Conservation (phyloP, 2,888 invertebrate genomes). For the Eupithecia insigniata region DNA sequence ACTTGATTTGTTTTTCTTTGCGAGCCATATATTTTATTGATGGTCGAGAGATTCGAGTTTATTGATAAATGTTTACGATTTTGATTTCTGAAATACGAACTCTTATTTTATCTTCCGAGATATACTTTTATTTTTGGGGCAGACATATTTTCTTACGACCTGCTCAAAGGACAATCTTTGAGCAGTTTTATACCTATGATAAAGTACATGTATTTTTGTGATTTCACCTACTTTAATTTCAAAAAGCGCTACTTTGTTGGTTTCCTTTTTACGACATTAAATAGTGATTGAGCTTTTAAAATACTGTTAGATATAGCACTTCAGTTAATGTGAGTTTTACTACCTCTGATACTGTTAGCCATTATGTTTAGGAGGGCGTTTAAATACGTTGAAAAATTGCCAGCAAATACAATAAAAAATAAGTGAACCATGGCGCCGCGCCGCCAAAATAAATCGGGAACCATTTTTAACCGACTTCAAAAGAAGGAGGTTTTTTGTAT, state of each 20-base stretch:
- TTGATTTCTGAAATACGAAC: constrained; percentile 10
- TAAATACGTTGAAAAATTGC: constrained; percentile 27
- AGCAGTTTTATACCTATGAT: not conserved
- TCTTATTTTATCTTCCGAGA: constrained; percentile 1
- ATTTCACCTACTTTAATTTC: not conserved
- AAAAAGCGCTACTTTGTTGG: not conserved
- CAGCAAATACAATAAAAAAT: constrained; percentile 21
- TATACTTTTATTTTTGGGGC: not conserved
- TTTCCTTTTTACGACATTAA: constrained; percentile 40
- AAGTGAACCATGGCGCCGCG: not conserved
- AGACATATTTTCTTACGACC: not conserved
- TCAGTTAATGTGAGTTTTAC: constrained; percentile 34
- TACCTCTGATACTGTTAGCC: constrained; percentile 23
- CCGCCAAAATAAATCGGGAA: not conserved
- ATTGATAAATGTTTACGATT: constrained; percentile 13
- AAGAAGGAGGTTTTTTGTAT: no score
- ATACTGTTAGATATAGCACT: constrained; percentile 41
- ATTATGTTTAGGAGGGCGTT: constrained; percentile 19
- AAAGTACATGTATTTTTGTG: not conserved
- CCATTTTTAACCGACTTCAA: no score
- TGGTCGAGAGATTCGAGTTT: constrained; percentile 27
- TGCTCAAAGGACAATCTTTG: not conserved
- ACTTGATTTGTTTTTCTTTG: constrained; percentile 39
- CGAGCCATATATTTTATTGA: constrained; percentile 36
- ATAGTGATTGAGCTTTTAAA: constrained; percentile 47